phyloP scores from a whole-genome alignment of 2,888 invertebrate species.

The Malthinus flaveolus region DNA sequence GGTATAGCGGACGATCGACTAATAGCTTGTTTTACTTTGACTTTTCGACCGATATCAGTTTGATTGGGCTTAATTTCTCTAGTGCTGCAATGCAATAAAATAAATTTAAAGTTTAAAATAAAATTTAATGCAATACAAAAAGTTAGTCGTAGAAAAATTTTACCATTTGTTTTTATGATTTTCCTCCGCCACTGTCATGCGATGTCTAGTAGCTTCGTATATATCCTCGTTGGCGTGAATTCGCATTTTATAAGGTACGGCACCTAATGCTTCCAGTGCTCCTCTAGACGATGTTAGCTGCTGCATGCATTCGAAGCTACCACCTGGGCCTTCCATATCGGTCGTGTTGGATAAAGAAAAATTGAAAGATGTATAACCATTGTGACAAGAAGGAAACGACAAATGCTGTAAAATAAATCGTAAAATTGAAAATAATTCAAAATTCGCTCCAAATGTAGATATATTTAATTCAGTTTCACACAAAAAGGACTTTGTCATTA shows the following conservation, averaged over 20 bases:
- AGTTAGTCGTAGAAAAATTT: conserved; percentile 12
- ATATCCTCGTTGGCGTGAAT: conserved; percentile 95
- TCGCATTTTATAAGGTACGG: conserved; percentile 85
- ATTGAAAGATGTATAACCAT: conserved; percentile 66
- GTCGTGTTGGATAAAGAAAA: conserved; percentile 78
- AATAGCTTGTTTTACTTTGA: conserved; percentile 69
- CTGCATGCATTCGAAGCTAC: conserved; percentile 92
- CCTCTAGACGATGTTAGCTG: conserved; percentile 56
- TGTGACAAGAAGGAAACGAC: conserved; percentile 45
- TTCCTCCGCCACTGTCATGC: conserved; percentile 90
- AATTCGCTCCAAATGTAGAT: not conserved
- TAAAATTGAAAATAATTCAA: not conserved
- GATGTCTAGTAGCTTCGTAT: conserved; percentile 88
- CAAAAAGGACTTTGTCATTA: too few species aligned
- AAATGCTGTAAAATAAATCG: conserved; percentile 37
- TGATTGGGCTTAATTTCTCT: conserved; percentile 92
- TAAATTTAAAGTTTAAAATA: not conserved
- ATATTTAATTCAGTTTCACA: too few species aligned
- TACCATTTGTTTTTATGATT: conserved; percentile 93
- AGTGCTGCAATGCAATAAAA: conserved; percentile 65
- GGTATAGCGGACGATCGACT: conserved; percentile 33
- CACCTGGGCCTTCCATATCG: conserved; percentile 82
- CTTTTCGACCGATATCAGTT: conserved; percentile 85
- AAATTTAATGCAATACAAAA: conserved; percentile 12
- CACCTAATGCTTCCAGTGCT: conserved; percentile 80